Evolutionary conservation across 2,888 invertebrate genomes (phyloP), one percentile per base, ranked within the genome.

Genomic region (Agriopis leucophaearia): DNA sequence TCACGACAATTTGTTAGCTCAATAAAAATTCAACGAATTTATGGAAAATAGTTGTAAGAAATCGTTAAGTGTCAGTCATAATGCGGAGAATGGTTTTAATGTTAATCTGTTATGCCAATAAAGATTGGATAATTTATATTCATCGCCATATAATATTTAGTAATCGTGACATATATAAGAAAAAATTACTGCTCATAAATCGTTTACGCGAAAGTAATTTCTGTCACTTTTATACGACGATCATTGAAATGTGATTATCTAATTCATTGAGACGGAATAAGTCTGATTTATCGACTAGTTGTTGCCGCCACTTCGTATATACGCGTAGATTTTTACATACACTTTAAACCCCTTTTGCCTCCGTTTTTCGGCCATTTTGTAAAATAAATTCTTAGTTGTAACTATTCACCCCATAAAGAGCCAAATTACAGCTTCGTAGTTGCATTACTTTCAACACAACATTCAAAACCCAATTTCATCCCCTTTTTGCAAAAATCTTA

Each of bases 21-120:
- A 51, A 27, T 55, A 64, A 59, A 55, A 66, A 35, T 62, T 52
- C 15, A 65, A 65, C 42, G 45, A 36, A 54, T 48, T 59, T 65
- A 65, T 47, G 54, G 58, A 54, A 65, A 59, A 59, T 54, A 38
- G 52, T 44, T 59, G 59, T 55, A 59, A 65, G 54, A 47, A 59
- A 52, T 38, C 16, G 36, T 65, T 4, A 47, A 40, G 51, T 58
- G 51, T 52, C 38, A 57, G 7, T 51, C 57, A 58, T n/a, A 56
- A 64, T 50, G 36, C 16, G 18, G 12, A 50, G 35, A 48, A 57
- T 47, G n/a, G 38, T 38, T 58, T 16, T 9, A 42, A 55, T 27
- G 42, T 55, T 44, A 55, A 55, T 42, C 27, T 18, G 42, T 58
- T 38, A 48, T 48, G 48, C 48, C 47, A 47, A 55, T 55, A 55